phyloP scores from a whole-genome alignment of 2,797 vertebrate species.

The Pygocentrus nattereri region DNA sequence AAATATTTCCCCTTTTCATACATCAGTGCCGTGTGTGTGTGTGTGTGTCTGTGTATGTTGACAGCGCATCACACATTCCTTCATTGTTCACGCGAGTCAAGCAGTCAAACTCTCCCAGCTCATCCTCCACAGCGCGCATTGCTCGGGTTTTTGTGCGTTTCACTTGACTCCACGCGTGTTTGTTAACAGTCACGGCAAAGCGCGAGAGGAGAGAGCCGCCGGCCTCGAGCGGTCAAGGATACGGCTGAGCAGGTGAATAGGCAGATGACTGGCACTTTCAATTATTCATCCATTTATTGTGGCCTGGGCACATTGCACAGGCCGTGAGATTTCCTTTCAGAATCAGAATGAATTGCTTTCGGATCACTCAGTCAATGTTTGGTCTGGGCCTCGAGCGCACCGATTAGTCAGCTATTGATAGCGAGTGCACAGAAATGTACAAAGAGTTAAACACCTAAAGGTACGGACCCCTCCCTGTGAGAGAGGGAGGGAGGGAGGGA shows the following conservation, averaged over 20 bases:
- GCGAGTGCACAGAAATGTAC: neutral
- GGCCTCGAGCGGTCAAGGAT: slow-evolving; percentile 41
- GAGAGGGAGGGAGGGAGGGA: slow-evolving; percentile 11
- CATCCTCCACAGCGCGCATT: neutral
- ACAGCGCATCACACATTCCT: neutral
- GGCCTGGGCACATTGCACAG: neutral
- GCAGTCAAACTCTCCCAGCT: neutral
- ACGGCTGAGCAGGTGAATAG: slow-evolving; percentile 49
- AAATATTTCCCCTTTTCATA: too few species aligned
- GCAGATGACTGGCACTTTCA: slow-evolving; percentile 49
- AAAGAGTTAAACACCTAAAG: slow-evolving; percentile 43
- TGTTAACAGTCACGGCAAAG: too few species aligned
- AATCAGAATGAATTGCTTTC: slow-evolving; percentile 48
- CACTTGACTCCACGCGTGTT: neutral
- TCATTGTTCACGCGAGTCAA: neutral
- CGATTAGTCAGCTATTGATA: slow-evolving; percentile 42
- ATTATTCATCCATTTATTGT: slow-evolving; percentile 59
- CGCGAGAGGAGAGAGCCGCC: slow-evolving; percentile 17
- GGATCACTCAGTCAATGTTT: slow-evolving; percentile 46
- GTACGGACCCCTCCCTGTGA: slow-evolving; percentile 29
- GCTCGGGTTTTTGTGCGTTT: neutral
- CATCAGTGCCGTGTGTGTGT: neutral
- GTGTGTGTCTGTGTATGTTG: neutral
- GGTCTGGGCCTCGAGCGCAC: slow-evolving; percentile 10
- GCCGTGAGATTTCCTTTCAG: slow-evolving; percentile 32